A percentile compares a stretch with the other conserved stretches of the same genome.
These are phyloP conservation scores for Psylliodes chrysocephalus DNA, from an alignment of 2,888 invertebrate genomes.

Conservation along the genomic window DNA sequence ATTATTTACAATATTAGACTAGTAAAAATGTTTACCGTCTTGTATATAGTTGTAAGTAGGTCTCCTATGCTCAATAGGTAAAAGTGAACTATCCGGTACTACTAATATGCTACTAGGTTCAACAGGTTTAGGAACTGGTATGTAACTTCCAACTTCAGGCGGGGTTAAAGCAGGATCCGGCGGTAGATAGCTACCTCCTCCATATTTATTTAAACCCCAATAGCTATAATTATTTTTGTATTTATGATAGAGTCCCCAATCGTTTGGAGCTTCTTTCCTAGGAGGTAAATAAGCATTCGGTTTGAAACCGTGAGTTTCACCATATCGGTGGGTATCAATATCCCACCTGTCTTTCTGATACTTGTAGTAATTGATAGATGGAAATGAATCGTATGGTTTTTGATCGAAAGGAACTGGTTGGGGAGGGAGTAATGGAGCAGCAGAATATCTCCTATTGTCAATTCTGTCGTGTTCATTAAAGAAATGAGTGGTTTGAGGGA, in stretches of 20 bases:
- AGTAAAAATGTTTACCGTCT: conserved; percentile 55
- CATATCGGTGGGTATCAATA: conserved; percentile 53
- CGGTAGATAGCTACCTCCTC: conserved; percentile 38
- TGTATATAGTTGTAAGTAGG: conserved; percentile 53
- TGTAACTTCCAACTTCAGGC: conserved; percentile 29
- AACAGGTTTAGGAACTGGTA: conserved; percentile 36
- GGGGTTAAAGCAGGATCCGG: conserved; percentile 30
- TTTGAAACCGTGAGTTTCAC: conserved; percentile 43
- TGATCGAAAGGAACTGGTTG: conserved; percentile 40
- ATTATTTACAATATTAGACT: conserved; percentile 7
- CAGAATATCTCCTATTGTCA: conserved; percentile 26
- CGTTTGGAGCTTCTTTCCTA: conserved; percentile 56
- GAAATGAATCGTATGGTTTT: conserved; percentile 51
- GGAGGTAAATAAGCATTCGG: conserved; percentile 52
- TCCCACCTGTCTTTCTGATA: conserved; percentile 55
- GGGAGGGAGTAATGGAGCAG: conserved; percentile 21
- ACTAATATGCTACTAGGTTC: conserved; percentile 19
- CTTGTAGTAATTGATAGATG: conserved; percentile 45
- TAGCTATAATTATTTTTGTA: conserved; percentile 52
- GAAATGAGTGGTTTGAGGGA: conserved; percentile 43
- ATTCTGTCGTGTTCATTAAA: conserved; percentile 45
- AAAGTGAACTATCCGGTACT: conserved; percentile 48
- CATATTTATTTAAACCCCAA: conserved; percentile 54
- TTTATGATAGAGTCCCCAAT: conserved; percentile 61
- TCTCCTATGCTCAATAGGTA: conserved; percentile 53